Evolutionary conservation across 2,797 vertebrate species (phyloP).

Genomic region (Pangasius sanitwongsei): DNA sequence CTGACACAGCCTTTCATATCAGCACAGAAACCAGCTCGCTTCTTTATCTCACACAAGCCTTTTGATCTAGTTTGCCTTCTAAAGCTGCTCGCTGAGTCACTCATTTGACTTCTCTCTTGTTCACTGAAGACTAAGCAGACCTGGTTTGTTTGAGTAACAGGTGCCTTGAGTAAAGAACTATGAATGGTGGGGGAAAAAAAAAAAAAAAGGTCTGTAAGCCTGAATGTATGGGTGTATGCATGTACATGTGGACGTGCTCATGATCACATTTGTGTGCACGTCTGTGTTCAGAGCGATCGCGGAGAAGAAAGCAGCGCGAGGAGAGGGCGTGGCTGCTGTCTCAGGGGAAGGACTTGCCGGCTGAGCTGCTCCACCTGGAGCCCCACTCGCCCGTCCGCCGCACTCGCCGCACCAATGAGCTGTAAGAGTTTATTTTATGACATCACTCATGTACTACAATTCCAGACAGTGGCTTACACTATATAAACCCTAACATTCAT

Average conservation of each 20-base stretch:
- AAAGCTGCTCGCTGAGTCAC: conserved; percentile 62
- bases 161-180: conserved; percentile 35
- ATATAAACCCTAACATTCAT: no score
- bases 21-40: conserved; percentile 67
- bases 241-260: conserved; percentile 13
- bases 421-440: conserved; percentile 73
- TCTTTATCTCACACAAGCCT: conserved; percentile 61
- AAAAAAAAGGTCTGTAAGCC: background rate
- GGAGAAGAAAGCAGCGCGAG: conserved; percentile 91
- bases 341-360: conserved; percentile 91
- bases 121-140: conserved; percentile 40
- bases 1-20: conserved; percentile 70
- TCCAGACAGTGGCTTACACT: background rate
- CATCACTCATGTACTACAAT: background rate
- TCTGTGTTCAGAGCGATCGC: conserved; percentile 83
- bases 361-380: conserved; percentile 90
- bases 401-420: conserved; percentile 82
- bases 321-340: conserved; percentile 92
- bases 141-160: conserved; percentile 44
- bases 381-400: conserved; percentile 84
- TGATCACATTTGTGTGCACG: conserved; percentile 9
- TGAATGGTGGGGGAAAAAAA: background rate
- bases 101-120: conserved; percentile 54
- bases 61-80: conserved; percentile 71
- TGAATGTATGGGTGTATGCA: background rate